Percentiles rank a stretch among this genome's conserved stretches.
Evolutionary conservation across 1,140 invertebrate genomes (phyloP).

Genomic region (Brachionus rotundiformis): DNA sequence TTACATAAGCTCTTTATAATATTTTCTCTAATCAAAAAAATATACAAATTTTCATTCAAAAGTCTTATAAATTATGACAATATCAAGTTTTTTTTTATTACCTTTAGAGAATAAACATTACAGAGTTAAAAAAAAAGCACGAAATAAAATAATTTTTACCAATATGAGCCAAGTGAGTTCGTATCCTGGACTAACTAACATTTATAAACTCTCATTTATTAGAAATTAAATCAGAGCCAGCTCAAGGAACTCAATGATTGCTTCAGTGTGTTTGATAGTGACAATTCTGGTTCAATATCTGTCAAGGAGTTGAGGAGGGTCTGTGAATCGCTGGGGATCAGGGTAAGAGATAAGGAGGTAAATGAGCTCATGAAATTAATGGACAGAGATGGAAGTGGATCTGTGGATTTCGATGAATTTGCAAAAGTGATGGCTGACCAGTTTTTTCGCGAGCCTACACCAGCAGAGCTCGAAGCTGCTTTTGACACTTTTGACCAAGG

Average conservation of each 20-base stretch:
- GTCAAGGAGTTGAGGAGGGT: slow-evolving; percentile 12
- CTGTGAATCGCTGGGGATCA: neutral
- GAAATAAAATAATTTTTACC: neutral
- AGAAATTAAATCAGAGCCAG: slow-evolving; percentile 1
- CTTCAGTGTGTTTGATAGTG: slow-evolving; percentile 41
- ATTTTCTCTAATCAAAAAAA: too few relatives aligned
- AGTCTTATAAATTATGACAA: too few relatives aligned
- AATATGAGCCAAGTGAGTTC: too few relatives aligned
- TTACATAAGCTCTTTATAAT: too few relatives aligned
- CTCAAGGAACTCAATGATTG: slow-evolving; percentile 14
- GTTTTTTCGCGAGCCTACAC: neutral
- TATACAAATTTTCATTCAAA: too few relatives aligned
- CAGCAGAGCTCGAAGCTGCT: slow-evolving; percentile 32
- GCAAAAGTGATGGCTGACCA: slow-evolving; percentile 14
- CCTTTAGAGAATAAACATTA: too few relatives aligned
- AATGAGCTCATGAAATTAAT: slow-evolving; percentile 23
- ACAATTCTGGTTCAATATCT: slow-evolving; percentile 23
- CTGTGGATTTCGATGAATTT: slow-evolving; percentile 47
- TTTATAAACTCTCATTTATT: too few relatives aligned
- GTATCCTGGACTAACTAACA: too few relatives aligned
- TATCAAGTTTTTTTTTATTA: too few relatives aligned
- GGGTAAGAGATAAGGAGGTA: neutral
- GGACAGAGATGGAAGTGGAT: slow-evolving; percentile 32
- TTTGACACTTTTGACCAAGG: slow-evolving; percentile 47
- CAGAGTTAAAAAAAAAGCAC: too few relatives aligned